Conservation (phyloP, 2,113 vertebrate species). For the Copsychus sechellarum region DNA sequence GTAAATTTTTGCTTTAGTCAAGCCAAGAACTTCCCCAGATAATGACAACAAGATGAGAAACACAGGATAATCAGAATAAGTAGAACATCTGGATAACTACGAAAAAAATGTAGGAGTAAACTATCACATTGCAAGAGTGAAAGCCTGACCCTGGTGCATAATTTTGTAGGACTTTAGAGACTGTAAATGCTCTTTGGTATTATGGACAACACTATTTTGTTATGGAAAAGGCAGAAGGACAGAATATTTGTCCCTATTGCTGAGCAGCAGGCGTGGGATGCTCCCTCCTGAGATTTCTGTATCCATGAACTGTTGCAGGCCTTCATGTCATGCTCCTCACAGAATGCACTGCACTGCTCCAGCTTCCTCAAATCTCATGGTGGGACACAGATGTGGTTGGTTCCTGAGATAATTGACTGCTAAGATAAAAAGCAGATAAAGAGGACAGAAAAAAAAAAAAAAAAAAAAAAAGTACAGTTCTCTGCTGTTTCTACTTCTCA, state of each 20-base stretch:
- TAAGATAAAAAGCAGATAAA: background rate
- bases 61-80: background rate
- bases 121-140: background rate
- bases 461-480: background rate
- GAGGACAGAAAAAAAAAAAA: background rate
- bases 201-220: background rate
- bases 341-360: background rate
- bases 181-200: background rate
- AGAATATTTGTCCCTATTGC: background rate
- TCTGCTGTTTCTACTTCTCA: background rate
- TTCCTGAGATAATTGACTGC: background rate
- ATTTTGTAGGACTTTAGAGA: background rate
- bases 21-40: background rate
- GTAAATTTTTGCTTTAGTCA: background rate
- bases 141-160: background rate
- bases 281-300: background rate
- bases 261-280: background rate
- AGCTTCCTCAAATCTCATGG: background rate
- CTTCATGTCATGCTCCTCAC: background rate
- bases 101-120: background rate
- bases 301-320: background rate
- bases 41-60: background rate
- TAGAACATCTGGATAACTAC: background rate
- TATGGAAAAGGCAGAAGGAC: background rate
- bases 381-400: background rate